Base-by-base conservation (phyloP, 2,888 invertebrate genomes). In the Heliconius ethilla region DNA sequence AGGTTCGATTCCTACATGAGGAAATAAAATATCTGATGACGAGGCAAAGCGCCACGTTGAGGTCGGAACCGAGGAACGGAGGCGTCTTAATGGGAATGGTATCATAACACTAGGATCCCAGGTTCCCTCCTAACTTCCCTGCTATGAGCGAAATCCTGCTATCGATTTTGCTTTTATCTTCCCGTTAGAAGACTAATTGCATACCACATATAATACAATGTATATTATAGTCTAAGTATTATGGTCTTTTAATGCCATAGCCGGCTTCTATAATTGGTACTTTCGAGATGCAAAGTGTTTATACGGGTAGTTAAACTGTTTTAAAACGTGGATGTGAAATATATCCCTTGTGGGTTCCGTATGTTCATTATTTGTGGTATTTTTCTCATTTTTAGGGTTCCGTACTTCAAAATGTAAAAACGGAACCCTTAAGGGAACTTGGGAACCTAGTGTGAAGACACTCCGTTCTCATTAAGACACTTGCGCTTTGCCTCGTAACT, bases 221-320 rank as follows among this genome's bases (percentile, higher is more conserved):
- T 55, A 55, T 72, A 37, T 59, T 59, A 72, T 59, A 59, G 9
- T 59, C 3, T 10, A 59, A 72, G 15, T 72, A n/a, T 72, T 72
- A 72, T 72, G 72, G 59, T 2, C 15, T 59, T 72, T 72, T 72
- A 72, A 72, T 72, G 55, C 33, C 11, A 72, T 13, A 33, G 72
- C n/a, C 33, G 55, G 59, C n/a, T 6, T n/a, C 33, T 13, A 9
- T 59, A 59, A 72, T 72, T 37, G 33, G n/a, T 72, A 59, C n/a
- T 59, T 72, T 1, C 33, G 15, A 72, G 9, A 59, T 9, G 33
- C 59, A 59, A 59, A 59, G 9, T 33, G 72, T 25, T 72, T 70
- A 15, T 51, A 51, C 51, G 18, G 18, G 7, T 7, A 18, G 22
- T 51, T 25, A 70, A 6, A 66, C 18, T 33, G 13, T 37, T 67